A percentile compares a stretch with the other conserved stretches of the same genome.
Evolutionary conservation across 2,113 vertebrate genomes (phyloP).

Genomic region (Xiphophorus hellerii): DNA sequence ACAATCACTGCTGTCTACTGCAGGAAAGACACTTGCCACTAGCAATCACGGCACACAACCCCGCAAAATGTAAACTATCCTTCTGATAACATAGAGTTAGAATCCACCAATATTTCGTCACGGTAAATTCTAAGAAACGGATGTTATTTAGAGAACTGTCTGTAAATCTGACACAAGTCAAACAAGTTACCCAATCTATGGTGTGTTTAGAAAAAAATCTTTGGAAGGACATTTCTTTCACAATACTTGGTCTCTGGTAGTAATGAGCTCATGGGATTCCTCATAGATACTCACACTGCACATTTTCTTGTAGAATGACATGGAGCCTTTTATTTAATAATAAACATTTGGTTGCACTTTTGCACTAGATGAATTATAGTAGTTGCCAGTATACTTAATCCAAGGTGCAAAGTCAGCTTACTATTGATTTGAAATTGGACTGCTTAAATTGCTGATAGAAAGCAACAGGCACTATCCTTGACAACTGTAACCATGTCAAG

Average conservation of each 20-base stretch:
- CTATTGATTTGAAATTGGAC: background rate
- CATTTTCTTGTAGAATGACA: background rate
- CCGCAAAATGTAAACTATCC: background rate
- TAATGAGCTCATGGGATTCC: background rate
- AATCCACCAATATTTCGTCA: background rate
- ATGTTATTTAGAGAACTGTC: background rate
- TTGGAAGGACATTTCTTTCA: conserved; percentile 5
- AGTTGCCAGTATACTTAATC: background rate
- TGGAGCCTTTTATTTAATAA: no score
- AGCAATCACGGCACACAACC: no score
- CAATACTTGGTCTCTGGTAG: background rate
- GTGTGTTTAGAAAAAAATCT: background rate
- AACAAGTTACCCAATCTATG: background rate
- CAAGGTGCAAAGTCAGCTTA: background rate
- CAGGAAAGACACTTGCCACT: no score
- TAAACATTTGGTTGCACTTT: background rate
- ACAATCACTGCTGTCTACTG: no score
- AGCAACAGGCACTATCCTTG: conserved; percentile 3
- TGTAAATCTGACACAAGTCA: conserved; percentile 1
- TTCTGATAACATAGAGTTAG: background rate
- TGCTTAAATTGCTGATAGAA: conserved; percentile 32
- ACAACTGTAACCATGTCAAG: conserved; percentile 16
- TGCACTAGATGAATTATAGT: background rate
- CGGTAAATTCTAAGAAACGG: background rate
- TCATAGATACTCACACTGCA: background rate